A percentile compares a stretch with the other conserved stretches of the same genome.
phyloP scores from a whole-genome alignment of 2,888 invertebrate genomes.

The Drosophila mimetica region DNA sequence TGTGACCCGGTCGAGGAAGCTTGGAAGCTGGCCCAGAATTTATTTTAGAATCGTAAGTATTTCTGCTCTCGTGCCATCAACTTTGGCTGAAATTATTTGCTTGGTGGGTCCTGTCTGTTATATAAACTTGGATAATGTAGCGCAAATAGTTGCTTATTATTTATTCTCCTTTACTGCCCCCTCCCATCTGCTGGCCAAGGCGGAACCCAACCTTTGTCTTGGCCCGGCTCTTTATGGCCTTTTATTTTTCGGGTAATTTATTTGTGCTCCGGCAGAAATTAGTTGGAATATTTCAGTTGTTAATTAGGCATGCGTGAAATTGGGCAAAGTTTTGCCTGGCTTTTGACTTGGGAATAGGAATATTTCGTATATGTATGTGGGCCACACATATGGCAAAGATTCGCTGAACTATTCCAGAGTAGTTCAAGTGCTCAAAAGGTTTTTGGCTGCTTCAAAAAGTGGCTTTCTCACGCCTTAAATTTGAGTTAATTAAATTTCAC shows the following conservation, averaged over 20 bases:
- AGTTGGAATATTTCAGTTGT: conserved; percentile 75
- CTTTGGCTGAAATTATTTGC: conserved; percentile 75
- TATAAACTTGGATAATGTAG: conserved; percentile 79
- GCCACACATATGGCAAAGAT: conserved; percentile 26
- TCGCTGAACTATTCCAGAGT: conserved; percentile 21
- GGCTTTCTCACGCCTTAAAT: conserved; percentile 58
- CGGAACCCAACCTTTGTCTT: conserved; percentile 17
- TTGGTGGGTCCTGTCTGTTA: conserved; percentile 50
- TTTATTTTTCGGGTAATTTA: conserved; percentile 62
- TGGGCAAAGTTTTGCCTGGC: conserved; percentile 47
- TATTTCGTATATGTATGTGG: not conserved
- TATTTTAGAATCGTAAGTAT: conserved; percentile 80
- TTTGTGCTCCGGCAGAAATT: conserved; percentile 67
- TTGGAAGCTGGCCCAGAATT: conserved; percentile 63
- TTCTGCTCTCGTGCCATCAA: conserved; percentile 73
- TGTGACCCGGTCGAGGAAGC: conserved; percentile 38
- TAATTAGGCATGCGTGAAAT: conserved; percentile 80
- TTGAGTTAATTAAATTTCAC: conserved; percentile 79
- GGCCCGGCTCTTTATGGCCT: conserved; percentile 40
- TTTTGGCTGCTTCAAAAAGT: not conserved
- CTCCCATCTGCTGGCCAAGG: not conserved
- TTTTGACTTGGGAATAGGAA: conserved; percentile 24
- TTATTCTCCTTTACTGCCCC: conserved; percentile 70
- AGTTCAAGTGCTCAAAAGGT: conserved; percentile 6
- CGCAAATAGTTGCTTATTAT: conserved; percentile 80